Base-by-base conservation (phyloP, 2,113 vertebrate genomes). In the Paradoxurus hermaphroditus region DNA sequence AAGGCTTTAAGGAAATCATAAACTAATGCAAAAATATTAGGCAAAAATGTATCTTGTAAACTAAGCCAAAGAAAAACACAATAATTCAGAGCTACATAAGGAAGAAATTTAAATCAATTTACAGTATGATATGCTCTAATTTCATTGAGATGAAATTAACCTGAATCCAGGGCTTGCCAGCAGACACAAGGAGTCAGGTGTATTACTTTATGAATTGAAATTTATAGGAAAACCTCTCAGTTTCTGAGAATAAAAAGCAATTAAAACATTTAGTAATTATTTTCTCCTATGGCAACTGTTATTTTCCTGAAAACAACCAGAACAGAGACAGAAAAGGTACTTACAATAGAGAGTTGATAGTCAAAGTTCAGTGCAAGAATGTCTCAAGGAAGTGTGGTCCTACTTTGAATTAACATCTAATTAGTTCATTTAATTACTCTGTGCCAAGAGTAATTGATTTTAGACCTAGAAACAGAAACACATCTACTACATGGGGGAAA, bases 391-490 rank as follows among this genome's bases (percentile, higher is more conserved):
- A 98, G 90, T 93, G 95, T 88, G 82, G 86, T 84, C 91, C 86
- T 98, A 98, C 98, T 98, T 98, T 98, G 98, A 98, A 98, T 98
- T 98, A 98, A 96, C 98, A 97, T 98, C 97, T 98, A 98, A 98
- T 99, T 99, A 98, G 97, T 96, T 98, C 84, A 95, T 97, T 99
- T 99, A 99, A 98, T 99, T 99, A 98, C 90, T 98, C 63, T 79
- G 39, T 97, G 97, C 83, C 92, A 97, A 88, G 44, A 95, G 67
- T 98, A 98, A 99, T 98, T 98, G 97, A 98, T 98, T 98, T 98
- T 98, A 98, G 97, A 93, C 44, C 56, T 98, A 87, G 90, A 97
- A 98, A 97, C 41, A 95, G 97, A 97, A 98, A 86, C n/a, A 59
- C 56, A 78, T 93, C 67, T 82, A 92, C 51, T 97, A 81, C 89